These are phyloP conservation scores for Lanistes nyassanus DNA, from an alignment of 1,140 invertebrate species.

Conservation along the genomic window DNA sequence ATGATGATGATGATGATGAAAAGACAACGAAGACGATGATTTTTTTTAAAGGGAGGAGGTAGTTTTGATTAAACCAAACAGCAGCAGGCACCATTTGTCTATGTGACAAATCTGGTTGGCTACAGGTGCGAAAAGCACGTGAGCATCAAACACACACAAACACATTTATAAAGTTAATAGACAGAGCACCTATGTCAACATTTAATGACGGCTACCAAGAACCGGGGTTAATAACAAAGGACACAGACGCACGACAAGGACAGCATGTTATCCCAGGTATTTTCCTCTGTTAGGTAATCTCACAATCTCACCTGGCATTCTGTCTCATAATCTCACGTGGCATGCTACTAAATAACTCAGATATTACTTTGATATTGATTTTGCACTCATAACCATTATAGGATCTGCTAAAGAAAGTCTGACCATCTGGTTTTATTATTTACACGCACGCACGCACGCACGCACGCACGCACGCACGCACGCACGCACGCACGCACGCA, in stretches of 20 bases:
- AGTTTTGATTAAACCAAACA: not conserved
- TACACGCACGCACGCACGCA: not conserved
- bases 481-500: not conserved
- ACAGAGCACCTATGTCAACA: no score
- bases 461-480: not conserved
- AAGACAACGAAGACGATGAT: not conserved
- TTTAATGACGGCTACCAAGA: no score
- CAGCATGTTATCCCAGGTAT: no score
- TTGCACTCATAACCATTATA: not conserved
- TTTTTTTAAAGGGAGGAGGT: not conserved
- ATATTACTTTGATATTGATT: not conserved
- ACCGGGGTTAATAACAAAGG: no score
- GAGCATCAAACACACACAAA: not conserved
- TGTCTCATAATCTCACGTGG: no score
- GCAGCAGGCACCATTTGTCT: not conserved
- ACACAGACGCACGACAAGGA: no score
- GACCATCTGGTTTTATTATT: not conserved
- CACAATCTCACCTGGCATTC: no score
- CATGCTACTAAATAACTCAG: no score
- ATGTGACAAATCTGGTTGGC: not conserved
- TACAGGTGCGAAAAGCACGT: not conserved
- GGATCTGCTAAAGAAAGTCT: not conserved
- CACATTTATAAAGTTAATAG: not conserved
- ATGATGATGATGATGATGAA: conserved; percentile 5
- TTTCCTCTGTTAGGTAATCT: no score